Conservation (phyloP, 2,113 vertebrate genomes). For the Columba janthina region DNA sequence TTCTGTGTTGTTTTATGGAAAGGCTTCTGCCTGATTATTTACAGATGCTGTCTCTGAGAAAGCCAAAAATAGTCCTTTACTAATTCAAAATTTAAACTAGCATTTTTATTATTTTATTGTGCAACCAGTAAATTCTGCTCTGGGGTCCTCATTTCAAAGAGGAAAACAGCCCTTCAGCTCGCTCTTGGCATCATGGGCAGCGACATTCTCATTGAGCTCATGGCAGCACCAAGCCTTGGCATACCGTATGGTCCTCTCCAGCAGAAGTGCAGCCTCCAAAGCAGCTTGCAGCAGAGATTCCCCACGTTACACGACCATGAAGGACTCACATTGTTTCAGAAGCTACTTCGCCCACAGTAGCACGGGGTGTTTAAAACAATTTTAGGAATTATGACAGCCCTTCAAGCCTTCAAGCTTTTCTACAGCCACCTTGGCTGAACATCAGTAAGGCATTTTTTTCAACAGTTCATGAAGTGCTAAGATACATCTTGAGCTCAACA, state of each 20-base stretch:
- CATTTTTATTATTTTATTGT: slow-evolving; percentile 66
- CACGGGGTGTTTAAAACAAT: neutral
- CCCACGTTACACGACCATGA: neutral
- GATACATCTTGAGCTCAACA: neutral
- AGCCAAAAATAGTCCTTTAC: slow-evolving; percentile 78
- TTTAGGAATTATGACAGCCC: neutral
- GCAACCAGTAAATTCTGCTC: slow-evolving; percentile 50
- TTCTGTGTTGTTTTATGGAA: slow-evolving; percentile 83
- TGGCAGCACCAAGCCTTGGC: neutral
- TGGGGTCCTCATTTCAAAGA: slow-evolving; percentile 23
- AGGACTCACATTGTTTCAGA: neutral
- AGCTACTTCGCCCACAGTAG: slow-evolving; percentile 12
- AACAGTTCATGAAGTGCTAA: slow-evolving; percentile 14
- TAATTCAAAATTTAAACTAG: slow-evolving; percentile 68
- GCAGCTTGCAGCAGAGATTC: neutral
- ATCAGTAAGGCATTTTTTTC: slow-evolving; percentile 7
- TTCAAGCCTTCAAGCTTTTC: slow-evolving; percentile 18
- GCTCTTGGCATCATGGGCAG: neutral
- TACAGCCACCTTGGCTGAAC: neutral
- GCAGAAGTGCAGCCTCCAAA: neutral
- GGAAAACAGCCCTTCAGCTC: neutral
- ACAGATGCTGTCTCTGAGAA: slow-evolving; percentile 81
- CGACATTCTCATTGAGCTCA: neutral
- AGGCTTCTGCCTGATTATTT: slow-evolving; percentile 87
- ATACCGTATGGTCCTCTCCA: neutral